Evolutionary conservation across 92 coral and sea anemone genomes (phyloP).

Genomic region (Siderastrea radians): DNA sequence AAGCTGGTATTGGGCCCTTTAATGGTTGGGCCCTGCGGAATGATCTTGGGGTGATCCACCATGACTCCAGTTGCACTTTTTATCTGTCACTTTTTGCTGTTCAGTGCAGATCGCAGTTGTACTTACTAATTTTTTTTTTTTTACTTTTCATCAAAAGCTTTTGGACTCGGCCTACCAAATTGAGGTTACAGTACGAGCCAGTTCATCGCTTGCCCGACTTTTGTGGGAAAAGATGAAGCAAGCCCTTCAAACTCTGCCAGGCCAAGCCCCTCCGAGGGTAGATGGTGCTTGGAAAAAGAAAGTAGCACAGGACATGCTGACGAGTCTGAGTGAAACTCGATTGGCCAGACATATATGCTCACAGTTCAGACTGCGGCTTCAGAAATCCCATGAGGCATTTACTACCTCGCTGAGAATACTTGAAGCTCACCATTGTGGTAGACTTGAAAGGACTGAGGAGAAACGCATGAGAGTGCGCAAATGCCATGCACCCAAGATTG

Average conservation of each 20-base stretch:
- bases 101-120: neutral
- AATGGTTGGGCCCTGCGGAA: too few species aligned
- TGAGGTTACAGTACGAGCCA: constrained; percentile 94
- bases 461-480: constrained; percentile 93
- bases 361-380: constrained; percentile 92
- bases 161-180: constrained; percentile 97
- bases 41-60: too few species aligned
- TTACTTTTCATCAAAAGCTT: constrained; percentile 57
- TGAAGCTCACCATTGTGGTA: constrained; percentile 90
- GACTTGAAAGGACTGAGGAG: constrained; percentile 94
- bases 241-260: constrained; percentile 91
- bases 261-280: constrained; percentile 94
- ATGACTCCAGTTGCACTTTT: too few species aligned
- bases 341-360: constrained; percentile 94
- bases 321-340: constrained; percentile 95
- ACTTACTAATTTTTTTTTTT: neutral
- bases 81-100: too few species aligned
- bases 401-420: constrained; percentile 82
- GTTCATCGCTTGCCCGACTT: constrained; percentile 96
- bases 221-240: constrained; percentile 99
- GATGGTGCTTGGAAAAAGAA: constrained; percentile 92
- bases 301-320: constrained; percentile 94
- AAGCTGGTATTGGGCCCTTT: too few species aligned
- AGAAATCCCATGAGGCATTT: constrained; percentile 95
- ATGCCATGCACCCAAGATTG: constrained; percentile 95